Percentiles rank a stretch among this genome's conserved stretches.
These are phyloP conservation scores for Amblyopsis hoosieri DNA, from an alignment of 2,797 vertebrate genomes.

Conservation along the genomic window DNA sequence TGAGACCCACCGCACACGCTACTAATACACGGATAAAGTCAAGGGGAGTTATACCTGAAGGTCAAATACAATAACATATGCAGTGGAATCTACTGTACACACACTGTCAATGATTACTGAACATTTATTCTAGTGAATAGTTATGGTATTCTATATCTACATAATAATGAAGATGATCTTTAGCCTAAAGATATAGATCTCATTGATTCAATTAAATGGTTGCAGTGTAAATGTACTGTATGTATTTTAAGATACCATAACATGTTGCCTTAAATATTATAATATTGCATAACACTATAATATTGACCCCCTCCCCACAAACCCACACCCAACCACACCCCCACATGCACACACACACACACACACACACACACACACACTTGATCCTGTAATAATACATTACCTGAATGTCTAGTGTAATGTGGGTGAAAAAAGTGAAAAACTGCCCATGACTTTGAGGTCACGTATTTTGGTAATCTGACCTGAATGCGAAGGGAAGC, in stretches of 20 bases:
- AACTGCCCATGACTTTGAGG: background rate
- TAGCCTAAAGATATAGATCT: too few species aligned
- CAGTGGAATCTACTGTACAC: background rate
- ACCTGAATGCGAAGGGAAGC: conserved; percentile 58
- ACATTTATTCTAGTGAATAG: too few species aligned
- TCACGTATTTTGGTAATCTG: conserved; percentile 48
- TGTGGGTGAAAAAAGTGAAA: background rate
- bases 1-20: conserved; percentile 26
- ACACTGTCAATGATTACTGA: too few species aligned
- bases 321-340: background rate
- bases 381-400: background rate
- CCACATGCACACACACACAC: background rate
- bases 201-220: too few species aligned
- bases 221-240: too few species aligned
- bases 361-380: background rate
- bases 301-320: too few species aligned
- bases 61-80: conserved; percentile 22
- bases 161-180: too few species aligned
- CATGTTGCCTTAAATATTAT: too few species aligned
- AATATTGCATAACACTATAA: background rate
- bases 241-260: too few species aligned
- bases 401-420: too few species aligned
- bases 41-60: conserved; percentile 9
- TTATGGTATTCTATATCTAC: too few species aligned
- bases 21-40: conserved; percentile 55